Evolutionary conservation across 1,140 invertebrate genomes (phyloP), one percentile per base, ranked within the genome.

Genomic region (Bombus waltoni): DNA sequence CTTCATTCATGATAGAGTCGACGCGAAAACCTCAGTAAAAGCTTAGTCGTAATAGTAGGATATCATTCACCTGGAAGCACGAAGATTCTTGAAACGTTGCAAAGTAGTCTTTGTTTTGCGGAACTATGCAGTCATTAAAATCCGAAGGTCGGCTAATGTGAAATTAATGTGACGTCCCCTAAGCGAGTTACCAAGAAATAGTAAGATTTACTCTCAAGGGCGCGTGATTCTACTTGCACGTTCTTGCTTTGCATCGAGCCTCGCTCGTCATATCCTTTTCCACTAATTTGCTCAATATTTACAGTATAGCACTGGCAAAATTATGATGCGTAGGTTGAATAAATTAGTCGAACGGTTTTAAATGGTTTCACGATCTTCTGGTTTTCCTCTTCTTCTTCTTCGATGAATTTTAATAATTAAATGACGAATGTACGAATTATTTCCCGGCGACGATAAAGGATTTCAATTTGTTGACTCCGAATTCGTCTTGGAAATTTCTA

Each of bases 131-230:
- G 53, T 66, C 77, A 11, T 65, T 72, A 53, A 81, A 40, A 38
- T 11, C 25, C 35, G 59, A 83, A 70, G 62, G 77, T 28, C 42
- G 42, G 13, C 35, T 73, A 47, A 72, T n/a, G 42, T n/a, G 68
- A 80, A 85, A 80, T 73, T 59, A 85, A 72, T 40, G 47, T 2
- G 40, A 40, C 25, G 70, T 80, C 70, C 77, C 72, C 73, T 38
- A 32, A 28, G 2, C 15, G 1, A 53, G 6, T 35, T 42, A 53
- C 35, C 32, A 13, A 71, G 75, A 53, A 47, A 66, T 25, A n/a
- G 28, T 42, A 40, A 59, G 25, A 78, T 71, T 62, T 32, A 6
- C 32, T 53, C 40, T 74, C 77, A 85, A 81, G 57, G 59, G 6
- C 57, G 1, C 3, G 11, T 57, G 5, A 53, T 68, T 32, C 22